Percentiles rank a stretch among this genome's conserved stretches.
phyloP scores from a whole-genome alignment of 2,888 invertebrate genomes.

The Heteropelma amictum region DNA sequence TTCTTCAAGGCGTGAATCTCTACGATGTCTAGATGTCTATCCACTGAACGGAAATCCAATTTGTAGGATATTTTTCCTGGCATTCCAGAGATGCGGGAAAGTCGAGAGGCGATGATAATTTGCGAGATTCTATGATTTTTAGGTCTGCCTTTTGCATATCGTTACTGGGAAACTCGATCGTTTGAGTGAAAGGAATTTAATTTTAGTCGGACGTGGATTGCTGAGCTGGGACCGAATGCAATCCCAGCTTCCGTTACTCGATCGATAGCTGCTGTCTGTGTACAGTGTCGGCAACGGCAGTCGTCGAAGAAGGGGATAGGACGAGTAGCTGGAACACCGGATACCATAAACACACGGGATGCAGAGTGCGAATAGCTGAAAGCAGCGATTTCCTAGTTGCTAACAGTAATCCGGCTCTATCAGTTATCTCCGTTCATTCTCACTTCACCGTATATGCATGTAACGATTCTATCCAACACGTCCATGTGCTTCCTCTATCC shows the following conservation, averaged over 20 bases:
- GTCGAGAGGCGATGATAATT: too few relatives aligned
- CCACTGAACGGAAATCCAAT: too few relatives aligned
- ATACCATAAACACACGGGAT: constrained; percentile 60
- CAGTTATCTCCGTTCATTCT: constrained; percentile 43
- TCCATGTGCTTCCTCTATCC: constrained; percentile 3
- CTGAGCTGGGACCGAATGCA: too few relatives aligned
- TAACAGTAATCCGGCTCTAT: constrained; percentile 65
- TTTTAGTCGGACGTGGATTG: background rate
- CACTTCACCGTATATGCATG: constrained; percentile 18
- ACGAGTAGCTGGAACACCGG: constrained; percentile 32
- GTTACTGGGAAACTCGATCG: too few relatives aligned
- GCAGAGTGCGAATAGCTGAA: constrained; percentile 61
- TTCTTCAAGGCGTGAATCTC: too few relatives aligned
- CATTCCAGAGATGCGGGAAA: too few relatives aligned
- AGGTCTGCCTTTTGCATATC: too few relatives aligned
- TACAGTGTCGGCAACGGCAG: background rate
- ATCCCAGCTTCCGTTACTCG: background rate
- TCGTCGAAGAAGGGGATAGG: background rate
- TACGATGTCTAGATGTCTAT: too few relatives aligned
- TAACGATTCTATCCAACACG: background rate
- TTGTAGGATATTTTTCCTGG: too few relatives aligned
- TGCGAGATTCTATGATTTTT: too few relatives aligned
- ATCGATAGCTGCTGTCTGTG: background rate
- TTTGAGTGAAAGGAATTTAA: background rate
- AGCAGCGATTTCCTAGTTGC: constrained; percentile 59